phyloP scores from a whole-genome alignment of 2,113 vertebrate genomes.

The Mellivora capensis region DNA sequence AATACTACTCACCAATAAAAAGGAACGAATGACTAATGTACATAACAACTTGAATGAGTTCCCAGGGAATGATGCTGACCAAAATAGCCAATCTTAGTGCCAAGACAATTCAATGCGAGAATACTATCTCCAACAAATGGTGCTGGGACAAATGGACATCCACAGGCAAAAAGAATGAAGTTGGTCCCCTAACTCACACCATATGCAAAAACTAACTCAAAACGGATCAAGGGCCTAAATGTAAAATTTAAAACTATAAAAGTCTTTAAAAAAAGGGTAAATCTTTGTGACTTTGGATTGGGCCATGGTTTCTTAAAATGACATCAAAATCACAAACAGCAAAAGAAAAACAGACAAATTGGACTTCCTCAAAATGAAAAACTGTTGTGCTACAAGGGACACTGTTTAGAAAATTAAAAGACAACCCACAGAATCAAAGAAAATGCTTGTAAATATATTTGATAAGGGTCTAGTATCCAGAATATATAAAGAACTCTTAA shows the following conservation, averaged over 20 bases:
- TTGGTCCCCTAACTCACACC: background rate
- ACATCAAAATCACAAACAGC: background rate
- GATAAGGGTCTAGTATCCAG: background rate
- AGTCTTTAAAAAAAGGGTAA: background rate
- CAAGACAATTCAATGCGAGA: background rate
- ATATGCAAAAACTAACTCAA: constrained; percentile 29
- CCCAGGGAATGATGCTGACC: background rate
- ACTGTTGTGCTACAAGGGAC: background rate
- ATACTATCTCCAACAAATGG: background rate
- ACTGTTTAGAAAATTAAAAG: background rate
- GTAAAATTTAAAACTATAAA: background rate
- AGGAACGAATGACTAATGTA: background rate
- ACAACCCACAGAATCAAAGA: background rate
- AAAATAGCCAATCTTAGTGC: background rate
- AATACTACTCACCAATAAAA: background rate
- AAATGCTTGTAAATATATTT: constrained; percentile 7
- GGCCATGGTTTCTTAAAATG: background rate
- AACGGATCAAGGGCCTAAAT: background rate
- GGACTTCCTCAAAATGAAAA: background rate
- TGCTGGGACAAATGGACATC: background rate
- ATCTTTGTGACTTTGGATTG: background rate
- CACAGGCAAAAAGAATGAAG: background rate
- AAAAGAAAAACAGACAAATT: background rate
- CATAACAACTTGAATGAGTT: background rate
- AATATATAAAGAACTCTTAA: constrained; percentile 8